Percentiles rank a stretch among this genome's conserved stretches.
phyloP scores from a whole-genome alignment of 2,113 vertebrate species.

The Hemichromis elongatus region DNA sequence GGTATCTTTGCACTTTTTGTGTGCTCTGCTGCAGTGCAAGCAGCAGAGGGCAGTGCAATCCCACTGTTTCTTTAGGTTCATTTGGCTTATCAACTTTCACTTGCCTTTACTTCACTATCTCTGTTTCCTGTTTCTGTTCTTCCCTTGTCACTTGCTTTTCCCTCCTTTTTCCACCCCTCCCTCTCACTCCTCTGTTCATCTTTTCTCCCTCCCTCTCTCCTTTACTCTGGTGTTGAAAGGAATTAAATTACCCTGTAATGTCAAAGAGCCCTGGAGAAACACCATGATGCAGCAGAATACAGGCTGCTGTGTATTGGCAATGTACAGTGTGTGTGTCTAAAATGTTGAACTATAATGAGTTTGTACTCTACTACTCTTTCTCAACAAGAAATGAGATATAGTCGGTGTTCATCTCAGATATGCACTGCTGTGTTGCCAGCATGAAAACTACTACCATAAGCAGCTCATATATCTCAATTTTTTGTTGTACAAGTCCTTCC shows the following conservation, averaged over 20 bases:
- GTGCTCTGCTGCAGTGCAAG: neutral
- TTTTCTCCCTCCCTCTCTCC: neutral
- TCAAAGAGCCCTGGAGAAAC: slow-evolving; percentile 11
- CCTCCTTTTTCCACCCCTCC: neutral
- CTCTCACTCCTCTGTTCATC: neutral
- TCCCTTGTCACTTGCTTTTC: neutral
- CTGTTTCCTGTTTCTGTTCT: neutral
- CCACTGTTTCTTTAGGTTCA: neutral
- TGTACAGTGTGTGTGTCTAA: neutral
- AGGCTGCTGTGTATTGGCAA: neutral
- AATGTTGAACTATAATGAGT: neutral
- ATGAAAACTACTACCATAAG: neutral
- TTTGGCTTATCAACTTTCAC: neutral
- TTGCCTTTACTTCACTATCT: neutral
- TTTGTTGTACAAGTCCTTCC: neutral
- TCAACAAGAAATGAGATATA: neutral
- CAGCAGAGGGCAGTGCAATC: slow-evolving; percentile 49
- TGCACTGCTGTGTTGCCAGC: neutral
- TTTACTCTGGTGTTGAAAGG: neutral
- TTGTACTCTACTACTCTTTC: neutral
- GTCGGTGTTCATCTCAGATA: neutral
- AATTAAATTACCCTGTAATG: slow-evolving; percentile 32
- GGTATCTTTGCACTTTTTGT: neutral
- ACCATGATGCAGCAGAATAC: slow-evolving; percentile 26
- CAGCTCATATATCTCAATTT: neutral